Evolutionary conservation across 1,140 invertebrate species (phyloP).

Genomic region (Bursaphelenchus mucronatus): DNA sequence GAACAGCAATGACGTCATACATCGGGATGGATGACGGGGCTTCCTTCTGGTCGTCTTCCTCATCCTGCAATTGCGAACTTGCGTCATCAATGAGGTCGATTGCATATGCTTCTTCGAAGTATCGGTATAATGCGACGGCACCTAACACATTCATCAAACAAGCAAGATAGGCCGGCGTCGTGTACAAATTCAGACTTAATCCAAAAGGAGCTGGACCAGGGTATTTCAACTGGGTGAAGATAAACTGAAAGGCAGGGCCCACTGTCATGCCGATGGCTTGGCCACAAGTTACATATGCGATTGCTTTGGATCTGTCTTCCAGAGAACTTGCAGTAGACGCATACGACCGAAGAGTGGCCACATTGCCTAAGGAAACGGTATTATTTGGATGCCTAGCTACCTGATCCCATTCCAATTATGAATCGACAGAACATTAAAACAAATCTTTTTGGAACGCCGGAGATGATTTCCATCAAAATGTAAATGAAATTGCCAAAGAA

Average conservation of each 20-base stretch:
- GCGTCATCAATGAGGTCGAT: constrained; percentile 4
- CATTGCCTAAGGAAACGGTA: neutral
- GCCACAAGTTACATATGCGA: neutral
- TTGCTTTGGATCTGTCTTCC: constrained; percentile 1
- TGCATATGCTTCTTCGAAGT: constrained; percentile 33
- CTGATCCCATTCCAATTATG: constrained; percentile 22
- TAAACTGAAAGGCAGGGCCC: constrained; percentile 9
- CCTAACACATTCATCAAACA: constrained; percentile 32
- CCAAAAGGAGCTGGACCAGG: constrained; percentile 11
- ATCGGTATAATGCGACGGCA: constrained; percentile 16
- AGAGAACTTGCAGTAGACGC: constrained; percentile 1
- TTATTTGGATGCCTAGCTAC: neutral
- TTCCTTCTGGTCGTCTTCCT: neutral
- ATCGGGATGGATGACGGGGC: constrained; percentile 4
- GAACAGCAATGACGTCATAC: constrained; percentile 42
- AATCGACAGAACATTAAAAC: constrained; percentile 13
- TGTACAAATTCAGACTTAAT: constrained; percentile 25
- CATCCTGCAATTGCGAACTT: constrained; percentile 8
- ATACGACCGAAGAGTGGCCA: constrained; percentile 5
- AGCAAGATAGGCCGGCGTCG: constrained; percentile 22
- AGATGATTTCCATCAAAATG: constrained; percentile 13
- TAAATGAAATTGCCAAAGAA: constrained; percentile 21
- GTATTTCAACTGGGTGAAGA: constrained; percentile 18
- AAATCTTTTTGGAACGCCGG: constrained; percentile 7
- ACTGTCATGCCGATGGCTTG: neutral